Conservation (phyloP, 2,797 vertebrate genomes). For the Gadopsis marmoratus region DNA sequence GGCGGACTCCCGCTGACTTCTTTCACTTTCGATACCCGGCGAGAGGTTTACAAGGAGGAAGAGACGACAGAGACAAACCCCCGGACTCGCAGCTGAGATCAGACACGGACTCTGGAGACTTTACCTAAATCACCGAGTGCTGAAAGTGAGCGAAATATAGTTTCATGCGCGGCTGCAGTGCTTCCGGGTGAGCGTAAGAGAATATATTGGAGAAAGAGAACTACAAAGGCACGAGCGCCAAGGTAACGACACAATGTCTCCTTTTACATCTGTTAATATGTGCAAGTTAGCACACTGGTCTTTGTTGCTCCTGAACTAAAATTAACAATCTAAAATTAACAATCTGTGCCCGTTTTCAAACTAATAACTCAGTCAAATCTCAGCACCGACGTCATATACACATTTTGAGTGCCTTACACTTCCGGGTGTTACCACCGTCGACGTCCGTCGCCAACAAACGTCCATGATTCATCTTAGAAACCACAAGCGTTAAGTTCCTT, state of each 20-base stretch:
- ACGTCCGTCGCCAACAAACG: background rate
- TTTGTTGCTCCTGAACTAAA: background rate
- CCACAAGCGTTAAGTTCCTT: background rate
- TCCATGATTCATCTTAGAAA: background rate
- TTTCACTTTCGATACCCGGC: slow-evolving; percentile 49
- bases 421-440: rapidly evolving
- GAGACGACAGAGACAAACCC: background rate
- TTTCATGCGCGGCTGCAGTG: background rate
- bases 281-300: background rate
- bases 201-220: background rate
- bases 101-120: background rate
- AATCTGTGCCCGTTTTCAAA: background rate
- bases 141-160: rapidly evolving
- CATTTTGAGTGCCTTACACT: background rate
- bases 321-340: background rate
- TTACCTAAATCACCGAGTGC: rapidly evolving
- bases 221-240: background rate
- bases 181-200: background rate
- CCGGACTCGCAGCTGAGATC: background rate
- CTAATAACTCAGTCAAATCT: background rate
- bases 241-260: background rate
- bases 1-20: rapidly evolving
- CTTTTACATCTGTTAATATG: background rate
- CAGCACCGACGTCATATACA: background rate
- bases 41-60: background rate